Percentiles rank a stretch among this genome's conserved stretches.
phyloP scores from a whole-genome alignment of 1,140 invertebrate species.

The Cotesia vestalis region DNA sequence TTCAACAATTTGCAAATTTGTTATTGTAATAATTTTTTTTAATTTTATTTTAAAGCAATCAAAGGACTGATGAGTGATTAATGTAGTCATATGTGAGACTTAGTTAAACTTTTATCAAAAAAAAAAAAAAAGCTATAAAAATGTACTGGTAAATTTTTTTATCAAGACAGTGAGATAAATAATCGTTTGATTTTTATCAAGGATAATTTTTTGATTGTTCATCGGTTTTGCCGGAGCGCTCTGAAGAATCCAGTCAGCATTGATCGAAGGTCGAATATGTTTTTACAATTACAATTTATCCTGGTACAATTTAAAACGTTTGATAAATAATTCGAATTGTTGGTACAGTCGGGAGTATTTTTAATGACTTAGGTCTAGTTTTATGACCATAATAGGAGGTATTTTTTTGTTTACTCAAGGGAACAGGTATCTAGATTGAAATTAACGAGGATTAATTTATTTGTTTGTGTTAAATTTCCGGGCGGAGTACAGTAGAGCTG shows the following conservation, averaged over 20 bases:
- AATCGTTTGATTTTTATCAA: not conserved
- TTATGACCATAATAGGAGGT: too few species aligned
- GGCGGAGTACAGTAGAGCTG: not conserved
- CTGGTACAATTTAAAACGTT: slow-evolving; percentile 2
- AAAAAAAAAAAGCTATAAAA: not conserved
- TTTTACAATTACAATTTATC: slow-evolving; percentile 27
- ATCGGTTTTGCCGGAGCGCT: not conserved
- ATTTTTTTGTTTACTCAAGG: too few species aligned
- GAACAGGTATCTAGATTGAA: too few species aligned
- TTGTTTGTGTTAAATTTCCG: slow-evolving; percentile 15
- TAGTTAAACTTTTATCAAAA: too few species aligned
- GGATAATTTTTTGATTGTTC: not conserved
- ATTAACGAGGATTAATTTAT: too few species aligned
- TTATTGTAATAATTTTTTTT: not conserved
- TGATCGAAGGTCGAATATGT: slow-evolving; percentile 30
- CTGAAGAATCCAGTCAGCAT: slow-evolving; percentile 29
- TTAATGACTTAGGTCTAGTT: too few species aligned
- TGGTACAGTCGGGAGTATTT: too few species aligned
- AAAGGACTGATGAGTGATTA: too few species aligned
- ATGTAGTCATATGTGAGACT: too few species aligned
- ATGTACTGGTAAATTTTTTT: not conserved
- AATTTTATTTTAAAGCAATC: too few species aligned
- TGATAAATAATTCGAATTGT: not conserved
- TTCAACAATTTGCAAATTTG: not conserved
- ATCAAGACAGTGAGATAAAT: not conserved